phyloP scores from a whole-genome alignment of 2,888 invertebrate genomes.

The Ichneumoninae sp. region DNA sequence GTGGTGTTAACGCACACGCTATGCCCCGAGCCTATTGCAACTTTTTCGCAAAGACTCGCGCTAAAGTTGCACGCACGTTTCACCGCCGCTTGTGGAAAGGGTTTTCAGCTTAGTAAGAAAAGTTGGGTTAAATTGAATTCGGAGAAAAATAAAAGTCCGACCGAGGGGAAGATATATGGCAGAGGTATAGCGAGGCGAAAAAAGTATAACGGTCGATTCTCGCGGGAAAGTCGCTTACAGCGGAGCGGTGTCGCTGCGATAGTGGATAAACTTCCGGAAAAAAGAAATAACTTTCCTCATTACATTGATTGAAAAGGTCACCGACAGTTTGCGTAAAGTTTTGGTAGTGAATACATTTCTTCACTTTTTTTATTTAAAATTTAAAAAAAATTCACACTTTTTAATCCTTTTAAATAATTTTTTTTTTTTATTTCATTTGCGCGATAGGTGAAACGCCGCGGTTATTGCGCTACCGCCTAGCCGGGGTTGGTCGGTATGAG shows the following conservation, averaged over 20 bases:
- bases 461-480: too few species aligned
- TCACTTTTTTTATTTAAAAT: background rate
- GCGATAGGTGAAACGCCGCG: too few species aligned
- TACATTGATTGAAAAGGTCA: background rate
- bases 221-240: slow-evolving; percentile 18
- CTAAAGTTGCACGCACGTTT: slow-evolving; percentile 30
- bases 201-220: slow-evolving; percentile 49
- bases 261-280: background rate
- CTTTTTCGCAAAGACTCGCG: slow-evolving; percentile 25
- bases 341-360: background rate
- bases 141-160: slow-evolving; percentile 21
- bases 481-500: too few species aligned
- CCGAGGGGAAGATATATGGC: slow-evolving; percentile 29
- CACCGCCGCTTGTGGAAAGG: background rate
- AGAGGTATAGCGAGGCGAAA: slow-evolving; percentile 25
- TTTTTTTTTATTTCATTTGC: too few species aligned
- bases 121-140: slow-evolving; percentile 36
- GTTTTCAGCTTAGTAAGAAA: slow-evolving; percentile 8
- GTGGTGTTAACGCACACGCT: slow-evolving; percentile 1
- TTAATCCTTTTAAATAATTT: too few species aligned
- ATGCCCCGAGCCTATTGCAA: background rate
- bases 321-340: background rate
- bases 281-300: background rate
- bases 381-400: background rate
- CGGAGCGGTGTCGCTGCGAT: background rate